Percentiles rank a stretch among this genome's conserved stretches.
These are phyloP conservation scores for Scaptomyza graminum DNA, from an alignment of 1,140 invertebrate species.

Conservation along the genomic window DNA sequence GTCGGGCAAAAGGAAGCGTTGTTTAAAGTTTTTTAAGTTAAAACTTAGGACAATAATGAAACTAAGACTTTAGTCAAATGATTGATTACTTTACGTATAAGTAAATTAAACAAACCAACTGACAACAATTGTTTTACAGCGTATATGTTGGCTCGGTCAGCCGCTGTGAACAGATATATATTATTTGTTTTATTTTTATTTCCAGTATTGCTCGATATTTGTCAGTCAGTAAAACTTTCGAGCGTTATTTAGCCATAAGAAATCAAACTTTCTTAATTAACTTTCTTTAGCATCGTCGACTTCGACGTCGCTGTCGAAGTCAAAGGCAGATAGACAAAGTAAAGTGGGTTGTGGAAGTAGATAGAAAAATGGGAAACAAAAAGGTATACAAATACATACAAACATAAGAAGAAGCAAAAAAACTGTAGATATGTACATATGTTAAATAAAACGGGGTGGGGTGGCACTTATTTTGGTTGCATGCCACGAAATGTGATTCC, in stretches of 20 bases:
- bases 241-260: slow-evolving; percentile 81
- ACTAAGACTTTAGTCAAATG: no score
- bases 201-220: slow-evolving; percentile 50
- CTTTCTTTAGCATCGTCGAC: slow-evolving; percentile 65
- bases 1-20: neutral
- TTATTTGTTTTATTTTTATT: slow-evolving; percentile 45
- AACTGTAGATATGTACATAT: neutral
- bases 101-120: no score
- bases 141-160: neutral
- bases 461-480: slow-evolving; percentile 24
- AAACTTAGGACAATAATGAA: no score
- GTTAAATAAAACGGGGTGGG: slow-evolving; percentile 15
- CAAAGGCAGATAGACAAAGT: slow-evolving; percentile 41
- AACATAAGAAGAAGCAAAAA: neutral
- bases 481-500: neutral
- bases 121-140: neutral
- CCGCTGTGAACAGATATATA: slow-evolving; percentile 4
- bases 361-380: neutral
- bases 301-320: slow-evolving; percentile 13
- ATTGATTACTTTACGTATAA: no score
- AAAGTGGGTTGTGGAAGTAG: slow-evolving; percentile 37
- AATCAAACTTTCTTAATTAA: slow-evolving; percentile 82
- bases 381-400: neutral
- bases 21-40: no score
- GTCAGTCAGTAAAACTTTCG: slow-evolving; percentile 71